Evolutionary conservation across 2,113 vertebrate species (phyloP), one percentile per base, ranked within the genome.

Genomic region (Panthera leo): DNA sequence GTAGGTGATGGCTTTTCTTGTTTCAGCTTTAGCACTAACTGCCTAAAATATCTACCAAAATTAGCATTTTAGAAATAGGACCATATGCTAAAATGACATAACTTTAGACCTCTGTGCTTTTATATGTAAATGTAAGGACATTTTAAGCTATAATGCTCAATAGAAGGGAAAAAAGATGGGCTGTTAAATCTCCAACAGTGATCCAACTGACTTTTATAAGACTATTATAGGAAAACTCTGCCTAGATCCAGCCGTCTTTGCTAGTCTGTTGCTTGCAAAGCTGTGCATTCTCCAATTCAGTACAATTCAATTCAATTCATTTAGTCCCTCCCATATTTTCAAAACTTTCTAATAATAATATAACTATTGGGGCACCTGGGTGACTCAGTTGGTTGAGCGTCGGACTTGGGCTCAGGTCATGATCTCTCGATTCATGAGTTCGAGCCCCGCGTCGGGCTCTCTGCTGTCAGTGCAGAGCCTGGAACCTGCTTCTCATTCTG

Each of bases 31-130:
- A 97, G 85, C 65, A 84, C 39, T 85, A 96, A 76, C 21, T 88
- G 34, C 71, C 61, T 63, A 73, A 97, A 97, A 85, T 93, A 82
- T 18, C 80, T 73, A 79, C 78, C 67, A 79, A 80, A 93, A 95
- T 94, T 89, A 93, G 25, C 85, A 86, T 97, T n/a, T 70, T 51
- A 96, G 39, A 95, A 97, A 95, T 88, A 95, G 93, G 27, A 89
- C 53, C 73, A 75, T 70, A 94, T 84, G 86, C 73, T 96, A 75
- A 96, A 94, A 68, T 82, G 51, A 84, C 14, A 21, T 91, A 67
- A 58, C n/a, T 92, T 82, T 25, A 96, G 83, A 70, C 15, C 65
- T 91, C 65, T 53, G 48, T 93, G 68, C 90, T 94, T 94, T 89
- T 91, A 73, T 86, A 90, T 39, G 79, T 92, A 94, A 88, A 93